Evolutionary conservation across 2,113 vertebrate species (phyloP).

Genomic region (Acinonyx jubatus): DNA sequence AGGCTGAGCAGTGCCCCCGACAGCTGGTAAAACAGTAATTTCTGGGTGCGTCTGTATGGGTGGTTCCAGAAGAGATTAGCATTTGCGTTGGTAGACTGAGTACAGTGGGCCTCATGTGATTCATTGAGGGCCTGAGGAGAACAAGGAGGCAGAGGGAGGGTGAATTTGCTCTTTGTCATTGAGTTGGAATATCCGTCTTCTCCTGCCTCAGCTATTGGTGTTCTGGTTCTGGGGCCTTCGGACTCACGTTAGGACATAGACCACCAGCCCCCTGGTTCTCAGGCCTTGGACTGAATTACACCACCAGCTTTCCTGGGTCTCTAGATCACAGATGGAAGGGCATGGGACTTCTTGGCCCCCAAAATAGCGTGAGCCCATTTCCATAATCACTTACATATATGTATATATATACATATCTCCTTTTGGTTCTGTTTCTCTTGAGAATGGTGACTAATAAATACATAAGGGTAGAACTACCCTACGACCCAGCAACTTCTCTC

Average conservation of each 20-base stretch:
- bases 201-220: not conserved
- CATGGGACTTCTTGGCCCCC: not conserved
- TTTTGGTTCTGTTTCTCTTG: not conserved
- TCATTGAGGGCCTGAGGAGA: not conserved
- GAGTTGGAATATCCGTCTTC: not conserved
- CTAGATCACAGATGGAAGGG: not conserved
- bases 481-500: no score
- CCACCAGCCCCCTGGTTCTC: not conserved
- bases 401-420: not conserved
- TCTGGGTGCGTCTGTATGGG: not conserved
- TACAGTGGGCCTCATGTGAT: not conserved
- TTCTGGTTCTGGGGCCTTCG: not conserved
- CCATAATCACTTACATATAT: not conserved
- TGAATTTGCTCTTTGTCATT: not conserved
- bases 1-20: not conserved
- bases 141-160: not conserved
- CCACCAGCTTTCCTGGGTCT: not conserved
- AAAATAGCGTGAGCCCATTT: not conserved
- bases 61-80: not conserved
- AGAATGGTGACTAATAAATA: not conserved
- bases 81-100: not conserved
- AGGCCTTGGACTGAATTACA: not conserved
- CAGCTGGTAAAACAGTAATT: not conserved
- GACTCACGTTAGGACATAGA: not conserved
- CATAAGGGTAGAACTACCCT: not conserved